Percentiles rank a stretch among this genome's conserved stretches.
Conservation (phyloP, 92 coral and sea anemone genomes). For the Blastomussa wellsi region DNA sequence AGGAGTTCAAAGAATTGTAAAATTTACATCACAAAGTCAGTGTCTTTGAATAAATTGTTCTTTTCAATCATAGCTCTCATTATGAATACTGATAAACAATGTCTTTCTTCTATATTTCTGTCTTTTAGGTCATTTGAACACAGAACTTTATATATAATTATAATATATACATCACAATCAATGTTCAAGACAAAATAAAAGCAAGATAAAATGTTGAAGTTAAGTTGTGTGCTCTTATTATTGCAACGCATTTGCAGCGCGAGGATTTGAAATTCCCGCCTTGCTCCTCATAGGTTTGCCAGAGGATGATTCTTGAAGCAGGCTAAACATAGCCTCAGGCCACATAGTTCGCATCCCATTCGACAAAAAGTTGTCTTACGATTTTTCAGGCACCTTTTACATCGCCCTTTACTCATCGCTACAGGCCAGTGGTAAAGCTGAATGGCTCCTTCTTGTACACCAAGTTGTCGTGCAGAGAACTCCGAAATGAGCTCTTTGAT, state of each 20-base stretch:
- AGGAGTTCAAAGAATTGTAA: background rate
- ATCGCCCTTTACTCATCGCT: conserved; percentile 16
- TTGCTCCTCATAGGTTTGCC: background rate
- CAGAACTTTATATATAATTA: no score
- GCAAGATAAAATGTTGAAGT: background rate
- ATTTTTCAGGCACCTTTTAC: conserved; percentile 43
- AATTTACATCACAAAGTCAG: no score
- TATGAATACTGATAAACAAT: background rate
- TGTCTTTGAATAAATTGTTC: no score
- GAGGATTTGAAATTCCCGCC: background rate
- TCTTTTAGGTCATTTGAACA: background rate
- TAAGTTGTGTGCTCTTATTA: background rate
- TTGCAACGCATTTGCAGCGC: background rate
- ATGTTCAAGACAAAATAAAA: no score
- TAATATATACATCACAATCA: no score
- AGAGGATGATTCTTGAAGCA: conserved; percentile 35
- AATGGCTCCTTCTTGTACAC: conserved; percentile 8
- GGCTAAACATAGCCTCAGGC: conserved; percentile 17
- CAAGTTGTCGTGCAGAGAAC: conserved; percentile 16
- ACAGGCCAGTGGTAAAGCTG: conserved; percentile 25
- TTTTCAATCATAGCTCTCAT: background rate
- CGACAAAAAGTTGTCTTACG: conserved; percentile 32
- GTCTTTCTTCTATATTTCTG: background rate
- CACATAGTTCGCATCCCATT: conserved; percentile 34
- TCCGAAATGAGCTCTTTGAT: conserved; percentile 11